Evolutionary conservation across 1,140 invertebrate species (phyloP), one percentile per base, ranked within the genome.

Genomic region (Nasonia giraulti): DNA sequence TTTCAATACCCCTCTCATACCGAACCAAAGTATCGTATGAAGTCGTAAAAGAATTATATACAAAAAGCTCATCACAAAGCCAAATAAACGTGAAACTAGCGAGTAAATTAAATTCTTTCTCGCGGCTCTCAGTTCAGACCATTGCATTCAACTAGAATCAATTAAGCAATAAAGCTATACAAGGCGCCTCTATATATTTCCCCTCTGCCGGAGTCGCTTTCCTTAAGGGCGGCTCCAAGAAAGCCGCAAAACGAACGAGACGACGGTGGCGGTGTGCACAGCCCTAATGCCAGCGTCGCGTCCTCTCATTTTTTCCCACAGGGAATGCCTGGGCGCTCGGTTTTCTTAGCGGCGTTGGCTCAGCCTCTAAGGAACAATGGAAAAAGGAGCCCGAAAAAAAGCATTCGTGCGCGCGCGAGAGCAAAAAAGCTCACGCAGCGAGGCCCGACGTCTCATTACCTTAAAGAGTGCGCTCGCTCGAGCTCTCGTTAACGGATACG

Each of bases 401-500:
- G 23, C 11, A 12, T 23, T n/a, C 2, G 23, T 11, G 31, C 73
- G 5, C 33, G 33, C 5, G 33, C 33, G 33, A 37, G 33, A 44
- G 33, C 17, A 10, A 2, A 71, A 71, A 71, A 71, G 23, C 31
- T n/a, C 68, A n/a, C 73, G 14, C 33, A 44, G 40, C 4, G 5
- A 44, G 40, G 11, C 40, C 40, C n/a, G 47, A 55, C 75, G 40
- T 77, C 75, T 77, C 75, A 77, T 77, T 77, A 77, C 75, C 75
- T 77, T 50, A 50, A 47, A 50, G 75, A 77, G 40, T 55, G 23
- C n/a, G n/a, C 75, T 37, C 33, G 40, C 40, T 55, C 14, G 40
- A 12, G 40, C 75, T 77, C 75, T 77, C 75, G 75, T 77, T 50
- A 77, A 77, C 75, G 47, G 75, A 77, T 55, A 31, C 75, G n/a